Evolutionary conservation across 2,888 invertebrate genomes (phyloP), one percentile per base, ranked within the genome.

Genomic region (Pelosia muscerda): DNA sequence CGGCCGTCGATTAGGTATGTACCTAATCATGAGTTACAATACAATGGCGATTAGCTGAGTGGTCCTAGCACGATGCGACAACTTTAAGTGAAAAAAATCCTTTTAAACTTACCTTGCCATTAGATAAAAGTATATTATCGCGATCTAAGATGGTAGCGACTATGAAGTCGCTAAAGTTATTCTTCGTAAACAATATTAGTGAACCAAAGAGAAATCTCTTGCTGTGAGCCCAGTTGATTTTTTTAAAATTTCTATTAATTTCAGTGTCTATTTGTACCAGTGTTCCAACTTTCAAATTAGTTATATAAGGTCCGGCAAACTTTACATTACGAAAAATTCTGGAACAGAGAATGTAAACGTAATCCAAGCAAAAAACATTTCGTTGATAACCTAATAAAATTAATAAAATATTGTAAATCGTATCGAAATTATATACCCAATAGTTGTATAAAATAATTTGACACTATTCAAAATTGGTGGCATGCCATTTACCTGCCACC

Each of bases 141-240:
- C 96, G 92, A 62, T 96, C 95, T 9, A 95, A 88, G 54, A 98
- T 96, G 1, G 96, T 96, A 1, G 96, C 97, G 75, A 97, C 95
- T 63, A 96, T 91, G 49, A 97, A 92, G 54, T 95, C 95, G 54
- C 95, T 88, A 85, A 97, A 98, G 67, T 96, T 92, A 82, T 97
- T 96, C 3, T 94, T 94, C 0, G 97, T 97, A 63, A 98, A 96
- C 76, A 97, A 95, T 1, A 98, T 86, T 61, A 98, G 90, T 0
- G 97, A 96, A 0, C 98, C 98, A 86, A 89, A 96, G 82, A 97
- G 94, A 63, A 97, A 96, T 63, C 96, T 89, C 81, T 96, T 96
- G 76, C 85, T 92, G 65, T 92, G 83, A 0, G 80, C 74, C 93
- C 93, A 93, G 54, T 90, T 90, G 10, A 88, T 93, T 83, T 59